These are phyloP conservation scores for Lamprologus lemairii DNA, from an alignment of 2,113 vertebrate genomes.

Conservation along the genomic window DNA sequence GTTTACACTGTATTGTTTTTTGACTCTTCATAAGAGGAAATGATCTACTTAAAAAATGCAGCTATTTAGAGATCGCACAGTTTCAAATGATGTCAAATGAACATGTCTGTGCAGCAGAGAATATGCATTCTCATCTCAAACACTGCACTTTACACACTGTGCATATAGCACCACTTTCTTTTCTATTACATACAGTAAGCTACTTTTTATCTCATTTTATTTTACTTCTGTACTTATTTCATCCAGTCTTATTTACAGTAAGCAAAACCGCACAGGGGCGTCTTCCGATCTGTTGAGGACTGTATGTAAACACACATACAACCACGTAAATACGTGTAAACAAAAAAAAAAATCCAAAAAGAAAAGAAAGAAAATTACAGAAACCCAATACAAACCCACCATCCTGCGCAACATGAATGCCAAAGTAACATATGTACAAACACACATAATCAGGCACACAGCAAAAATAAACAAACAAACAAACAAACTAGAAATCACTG, in stretches of 20 bases:
- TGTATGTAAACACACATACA: too few species aligned
- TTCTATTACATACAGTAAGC: not conserved
- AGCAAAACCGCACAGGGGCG: not conserved
- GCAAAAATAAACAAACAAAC: not conserved
- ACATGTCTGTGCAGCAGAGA: not conserved
- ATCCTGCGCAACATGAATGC: not conserved
- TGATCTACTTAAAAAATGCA: not conserved
- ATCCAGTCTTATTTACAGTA: not conserved
- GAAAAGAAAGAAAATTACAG: not conserved
- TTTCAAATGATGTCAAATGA: not conserved
- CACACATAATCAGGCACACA: not conserved
- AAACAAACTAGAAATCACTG: not conserved
- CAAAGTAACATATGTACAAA: not conserved
- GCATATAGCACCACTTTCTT: not conserved
- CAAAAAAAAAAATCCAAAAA: not conserved
- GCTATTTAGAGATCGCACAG: fast-evolving
- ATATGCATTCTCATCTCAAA: not conserved
- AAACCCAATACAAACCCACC: not conserved
- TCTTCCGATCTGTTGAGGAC: not conserved
- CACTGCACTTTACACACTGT: not conserved
- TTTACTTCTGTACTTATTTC: not conserved
- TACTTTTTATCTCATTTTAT: not conserved
- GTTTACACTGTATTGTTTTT: not conserved
- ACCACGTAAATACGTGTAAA: not conserved
- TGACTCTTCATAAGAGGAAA: not conserved